Evolutionary conservation across 2,888 invertebrate genomes (phyloP), one percentile per base, ranked within the genome.

Genomic region (Magallana nippona): DNA sequence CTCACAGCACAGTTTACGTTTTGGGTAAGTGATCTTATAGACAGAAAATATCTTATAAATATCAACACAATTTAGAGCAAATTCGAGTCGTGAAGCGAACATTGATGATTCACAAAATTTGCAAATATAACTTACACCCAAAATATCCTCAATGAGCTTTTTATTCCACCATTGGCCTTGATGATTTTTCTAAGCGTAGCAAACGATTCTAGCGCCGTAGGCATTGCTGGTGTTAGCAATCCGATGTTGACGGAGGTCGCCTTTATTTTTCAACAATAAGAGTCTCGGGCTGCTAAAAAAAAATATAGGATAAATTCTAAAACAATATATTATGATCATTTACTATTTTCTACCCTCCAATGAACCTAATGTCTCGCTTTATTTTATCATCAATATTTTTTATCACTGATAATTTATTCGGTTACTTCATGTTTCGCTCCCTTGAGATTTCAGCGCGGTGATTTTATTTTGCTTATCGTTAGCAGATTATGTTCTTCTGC

Each of bases 141-240:
- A 22, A 44, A 10, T 44, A 55, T 63, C 19, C 63, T 81, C 15
- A 81, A 17, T 1, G 81, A 79, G 44, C 1, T 82, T 55, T 32
- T 55, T 10, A 91, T 19, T 8, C 92, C 92, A 10, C 93, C 93
- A 87, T 93, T 89, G 32, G 90, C 89, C 82, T 90, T 89, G n/a
- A 91, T 87, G 13, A 91, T 89, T 78, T 85, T 80, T 22, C 85
- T 58, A 78, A 91, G 82, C 81, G 89, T 89, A 57, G 84, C 84
- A 10, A 92, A 55, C 82, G 91, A 92, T 80, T 91, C 89, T 11
- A 92, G 83, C 83, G 91, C 92, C 63, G 87, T 87, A 60, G 91
- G 89, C 91, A 92, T 91, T 83, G 44, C 86, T 87, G 84, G 79
- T 62, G 78, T 44, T 15, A 8, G 15, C 17, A 2, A n/a, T 17